phyloP scores from a whole-genome alignment of 2,797 vertebrate genomes.

The Myotis findleyi region DNA sequence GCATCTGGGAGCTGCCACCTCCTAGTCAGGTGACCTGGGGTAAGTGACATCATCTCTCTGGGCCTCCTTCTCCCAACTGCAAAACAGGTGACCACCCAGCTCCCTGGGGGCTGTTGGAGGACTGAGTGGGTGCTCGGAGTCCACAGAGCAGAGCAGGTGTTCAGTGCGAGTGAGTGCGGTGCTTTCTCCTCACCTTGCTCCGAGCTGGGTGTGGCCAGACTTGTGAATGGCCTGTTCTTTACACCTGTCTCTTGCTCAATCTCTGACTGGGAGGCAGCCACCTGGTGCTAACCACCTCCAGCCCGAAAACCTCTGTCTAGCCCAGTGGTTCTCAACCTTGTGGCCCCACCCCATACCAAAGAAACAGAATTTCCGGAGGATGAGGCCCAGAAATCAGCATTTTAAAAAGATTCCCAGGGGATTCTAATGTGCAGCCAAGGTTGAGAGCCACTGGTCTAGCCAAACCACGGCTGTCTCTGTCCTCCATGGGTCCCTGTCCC shows the following conservation, averaged over 20 bases:
- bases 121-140: rapidly evolving
- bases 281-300: neutral
- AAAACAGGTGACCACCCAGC: neutral
- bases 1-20: neutral
- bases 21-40: neutral
- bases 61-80: neutral
- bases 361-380: too few relatives aligned
- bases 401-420: too few relatives aligned
- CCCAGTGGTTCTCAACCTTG: too few relatives aligned
- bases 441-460: too few relatives aligned
- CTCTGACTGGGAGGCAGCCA: constrained; percentile 59
- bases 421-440: too few relatives aligned
- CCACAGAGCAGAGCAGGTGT: neutral
- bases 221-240: neutral
- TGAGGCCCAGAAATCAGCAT: too few relatives aligned
- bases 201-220: neutral
- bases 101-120: neutral
- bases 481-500: neutral
- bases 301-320: neutral
- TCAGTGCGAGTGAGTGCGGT: rapidly evolving
- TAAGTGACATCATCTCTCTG: neutral
- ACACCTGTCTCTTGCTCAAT: constrained; percentile 43
- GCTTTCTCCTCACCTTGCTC: neutral
- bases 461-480: neutral
- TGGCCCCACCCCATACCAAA: too few relatives aligned